Base-by-base conservation (phyloP, 1,140 invertebrate genomes). In the Pogonomyrmex barbatus region DNA sequence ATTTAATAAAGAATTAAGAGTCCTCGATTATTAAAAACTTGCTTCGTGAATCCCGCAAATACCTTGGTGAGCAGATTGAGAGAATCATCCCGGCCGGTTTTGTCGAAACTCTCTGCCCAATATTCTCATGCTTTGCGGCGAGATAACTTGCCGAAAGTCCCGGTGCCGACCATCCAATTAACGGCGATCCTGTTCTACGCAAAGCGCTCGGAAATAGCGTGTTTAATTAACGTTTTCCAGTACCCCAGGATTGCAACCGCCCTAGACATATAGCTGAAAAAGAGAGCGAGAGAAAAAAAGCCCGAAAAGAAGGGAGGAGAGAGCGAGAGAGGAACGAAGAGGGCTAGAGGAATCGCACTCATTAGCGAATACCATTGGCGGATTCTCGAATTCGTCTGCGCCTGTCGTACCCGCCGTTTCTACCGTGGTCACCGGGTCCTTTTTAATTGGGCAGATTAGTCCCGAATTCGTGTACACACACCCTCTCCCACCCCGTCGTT, bases 141-240 rank as follows among this genome's bases (percentile, higher is more conserved):
- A 62, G 56, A 50, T 60, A 62, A 24, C 14, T 82, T 30, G n/a
- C 58, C 87, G 68, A 88, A 88, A 86, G 77, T 86, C 24, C 56
- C 56, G 50, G 47, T 82, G 50, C 45, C 52, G 79, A 30, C 30
- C 56, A 56, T 68, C 62, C 88, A 89, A 89, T 89, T 89, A 89
- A 68, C 50, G 10, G 10, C 62, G 60, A 50, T 45, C 54, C 42
- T 33, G 79, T 63, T 33, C 4, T 60, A 60, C 83, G 86, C 88
- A 73, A 77, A 75, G 45, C 60, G 67, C 42, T 73, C 73, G 62
- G 42, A 86, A 91, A 89, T 85, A 86, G 84, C 88, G 87, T 88
- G 91, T 93, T 94, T 94, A 95, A 95, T 95, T 95, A 95, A 95
- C 94, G 94, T 95, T 95, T 94, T 94, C 93, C 92, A 85, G 86